A percentile compares a stretch with the other conserved stretches of the same genome.
Conservation (phyloP, 2,113 vertebrate species). For the Solea solea region DNA sequence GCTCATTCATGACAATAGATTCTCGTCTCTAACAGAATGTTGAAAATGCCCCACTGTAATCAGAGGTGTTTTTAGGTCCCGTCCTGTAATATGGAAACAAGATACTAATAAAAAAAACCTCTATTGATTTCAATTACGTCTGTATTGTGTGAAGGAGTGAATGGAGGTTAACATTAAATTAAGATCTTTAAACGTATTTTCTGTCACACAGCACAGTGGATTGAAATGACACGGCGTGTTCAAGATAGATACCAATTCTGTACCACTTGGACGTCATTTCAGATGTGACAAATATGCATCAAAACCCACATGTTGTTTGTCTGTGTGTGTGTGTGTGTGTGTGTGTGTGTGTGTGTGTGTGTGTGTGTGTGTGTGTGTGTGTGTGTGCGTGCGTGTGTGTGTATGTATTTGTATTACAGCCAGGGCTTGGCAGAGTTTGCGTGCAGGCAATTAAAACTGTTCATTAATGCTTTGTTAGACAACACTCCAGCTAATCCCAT, state of each 20-base stretch:
- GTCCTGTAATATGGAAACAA: constrained; percentile 7
- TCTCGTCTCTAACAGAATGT: neutral
- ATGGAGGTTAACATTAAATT: constrained; percentile 31
- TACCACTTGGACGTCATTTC: constrained; percentile 42
- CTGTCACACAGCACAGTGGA: constrained; percentile 17
- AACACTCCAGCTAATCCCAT: constrained; percentile 74
- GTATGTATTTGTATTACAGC: constrained; percentile 37
- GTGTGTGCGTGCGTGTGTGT: constrained; percentile 9
- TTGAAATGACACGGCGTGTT: constrained; percentile 36
- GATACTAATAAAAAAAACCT: constrained; percentile 28
- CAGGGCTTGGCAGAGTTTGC: constrained; percentile 47
- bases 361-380: neutral
- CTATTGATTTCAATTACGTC: constrained; percentile 51
- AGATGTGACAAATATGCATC: constrained; percentile 42
- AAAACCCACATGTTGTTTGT: constrained; percentile 7
- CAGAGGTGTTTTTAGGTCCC: constrained; percentile 8
- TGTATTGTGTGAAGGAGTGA: constrained; percentile 16
- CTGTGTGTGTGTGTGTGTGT: neutral
- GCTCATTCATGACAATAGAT: neutral
- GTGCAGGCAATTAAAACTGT: constrained; percentile 77
- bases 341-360: constrained; percentile 19
- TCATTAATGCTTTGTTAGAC: constrained; percentile 78
- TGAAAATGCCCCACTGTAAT: neutral
- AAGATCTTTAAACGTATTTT: constrained; percentile 25
- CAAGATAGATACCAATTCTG: constrained; percentile 41